phyloP scores from a whole-genome alignment of 37 sponge, comb jelly and placozoan species.

The Mnemiopsis leidyi region DNA sequence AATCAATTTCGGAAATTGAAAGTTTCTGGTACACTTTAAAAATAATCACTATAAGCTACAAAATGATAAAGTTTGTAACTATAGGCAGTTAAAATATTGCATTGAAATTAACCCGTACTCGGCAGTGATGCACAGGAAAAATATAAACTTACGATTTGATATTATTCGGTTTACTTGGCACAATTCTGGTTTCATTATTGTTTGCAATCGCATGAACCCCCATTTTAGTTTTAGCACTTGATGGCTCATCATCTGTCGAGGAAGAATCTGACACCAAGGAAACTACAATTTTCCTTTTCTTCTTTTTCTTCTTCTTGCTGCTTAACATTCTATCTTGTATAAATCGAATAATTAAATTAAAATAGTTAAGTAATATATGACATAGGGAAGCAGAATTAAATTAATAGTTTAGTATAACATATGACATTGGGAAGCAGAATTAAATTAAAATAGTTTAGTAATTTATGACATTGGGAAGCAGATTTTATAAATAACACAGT shows the following conservation, averaged over 20 bases:
- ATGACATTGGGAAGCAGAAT: background rate
- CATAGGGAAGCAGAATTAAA: background rate
- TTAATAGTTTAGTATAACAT: background rate
- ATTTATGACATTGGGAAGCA: background rate
- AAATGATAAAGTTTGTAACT: too few relatives aligned
- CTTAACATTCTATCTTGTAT: background rate
- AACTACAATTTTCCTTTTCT: conserved; percentile 13
- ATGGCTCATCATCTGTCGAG: background rate
- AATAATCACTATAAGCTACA: too few relatives aligned
- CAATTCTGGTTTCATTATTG: background rate
- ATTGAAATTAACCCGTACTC: too few relatives aligned
- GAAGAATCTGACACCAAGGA: background rate
- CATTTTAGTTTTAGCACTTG: too few relatives aligned
- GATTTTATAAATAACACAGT: too few relatives aligned
- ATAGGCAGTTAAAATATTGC: too few relatives aligned
- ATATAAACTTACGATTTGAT: background rate
- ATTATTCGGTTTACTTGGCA: background rate
- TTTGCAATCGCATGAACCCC: too few relatives aligned
- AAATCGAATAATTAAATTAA: background rate
- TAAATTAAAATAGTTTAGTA: background rate
- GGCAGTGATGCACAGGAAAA: too few relatives aligned
- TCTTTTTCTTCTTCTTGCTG: conserved; percentile 6
- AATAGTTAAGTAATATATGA: background rate
- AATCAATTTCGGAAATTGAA: too few relatives aligned
- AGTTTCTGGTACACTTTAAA: too few relatives aligned